phyloP scores from a whole-genome alignment of 2,113 vertebrate species.

The Noctilio leporinus region DNA sequence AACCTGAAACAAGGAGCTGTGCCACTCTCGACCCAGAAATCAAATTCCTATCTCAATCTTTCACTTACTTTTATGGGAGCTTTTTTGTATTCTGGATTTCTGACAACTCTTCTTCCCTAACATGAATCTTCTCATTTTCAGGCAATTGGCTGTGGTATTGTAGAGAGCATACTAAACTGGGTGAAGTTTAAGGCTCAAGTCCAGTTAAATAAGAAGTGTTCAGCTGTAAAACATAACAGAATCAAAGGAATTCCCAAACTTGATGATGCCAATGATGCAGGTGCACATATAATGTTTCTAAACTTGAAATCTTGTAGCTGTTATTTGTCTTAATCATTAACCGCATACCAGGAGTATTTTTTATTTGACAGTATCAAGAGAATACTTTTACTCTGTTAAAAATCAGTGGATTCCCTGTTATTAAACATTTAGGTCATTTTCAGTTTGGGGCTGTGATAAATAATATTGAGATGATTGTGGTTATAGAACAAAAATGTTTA shows the following conservation, averaged over 20 bases:
- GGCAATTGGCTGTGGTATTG: conserved; percentile 90
- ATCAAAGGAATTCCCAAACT: conserved; percentile 98
- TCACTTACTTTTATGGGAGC: not conserved
- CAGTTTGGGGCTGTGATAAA: not conserved
- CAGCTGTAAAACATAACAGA: conserved; percentile 93
- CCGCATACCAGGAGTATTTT: not conserved
- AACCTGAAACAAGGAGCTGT: not conserved
- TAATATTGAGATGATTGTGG: not conserved
- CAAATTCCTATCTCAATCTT: not conserved
- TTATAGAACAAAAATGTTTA: not conserved
- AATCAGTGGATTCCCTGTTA: not conserved
- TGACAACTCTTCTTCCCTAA: conserved; percentile 5
- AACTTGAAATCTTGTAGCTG: not conserved
- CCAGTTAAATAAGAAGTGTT: conserved; percentile 98
- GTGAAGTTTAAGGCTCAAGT: conserved; percentile 96
- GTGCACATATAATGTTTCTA: conserved; percentile 72
- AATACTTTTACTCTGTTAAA: conserved; percentile 9
- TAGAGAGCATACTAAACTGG: conserved; percentile 98
- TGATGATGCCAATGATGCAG: conserved; percentile 98
- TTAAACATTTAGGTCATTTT: conserved; percentile 3
- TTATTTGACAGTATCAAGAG: not conserved
- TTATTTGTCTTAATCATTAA: conserved; percentile 18
- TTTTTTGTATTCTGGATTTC: conserved; percentile 10
- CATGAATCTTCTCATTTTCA: conserved; percentile 70
- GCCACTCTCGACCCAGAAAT: not conserved